Percentiles rank a stretch among this genome's conserved stretches.
These are phyloP conservation scores for Andrena chrysosceles DNA, from an alignment of 2,888 invertebrate genomes.

Conservation along the genomic window DNA sequence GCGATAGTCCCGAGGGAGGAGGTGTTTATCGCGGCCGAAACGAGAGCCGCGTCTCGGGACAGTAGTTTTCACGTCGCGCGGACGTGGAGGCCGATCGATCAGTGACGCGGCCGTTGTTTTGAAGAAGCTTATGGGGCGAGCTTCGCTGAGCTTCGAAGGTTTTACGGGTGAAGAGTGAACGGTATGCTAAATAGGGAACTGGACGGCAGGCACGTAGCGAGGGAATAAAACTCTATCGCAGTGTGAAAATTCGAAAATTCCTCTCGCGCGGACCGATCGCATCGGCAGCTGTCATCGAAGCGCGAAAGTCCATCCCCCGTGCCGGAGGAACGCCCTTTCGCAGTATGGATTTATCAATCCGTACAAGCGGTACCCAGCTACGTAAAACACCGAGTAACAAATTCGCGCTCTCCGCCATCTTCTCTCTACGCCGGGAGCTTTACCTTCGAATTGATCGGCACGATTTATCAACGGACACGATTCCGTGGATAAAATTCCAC, in stretches of 20 bases:
- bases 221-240: not conserved
- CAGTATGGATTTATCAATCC: conserved; percentile 67
- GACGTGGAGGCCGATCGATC: conserved; percentile 46
- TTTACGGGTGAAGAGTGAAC: conserved; percentile 6
- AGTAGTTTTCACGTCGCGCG: conserved; percentile 3
- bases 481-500: too few relatives aligned
- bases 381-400: conserved; percentile 24
- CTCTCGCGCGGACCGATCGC: not conserved
- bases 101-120: conserved; percentile 29
- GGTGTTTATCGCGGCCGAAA: conserved; percentile 1
- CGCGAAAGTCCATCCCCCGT: conserved; percentile 21
- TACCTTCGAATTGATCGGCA: not conserved
- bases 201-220: not conserved
- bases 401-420: conserved; percentile 11
- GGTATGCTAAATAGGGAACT: conserved; percentile 30
- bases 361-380: conserved; percentile 55
- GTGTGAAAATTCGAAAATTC: not conserved
- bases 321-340: conserved; percentile 27
- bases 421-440: not conserved
- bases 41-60: not conserved
- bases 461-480: too few relatives aligned
- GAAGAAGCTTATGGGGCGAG: conserved; percentile 32
- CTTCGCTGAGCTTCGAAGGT: conserved; percentile 15
- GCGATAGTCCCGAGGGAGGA: not conserved
- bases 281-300: conserved; percentile 27